phyloP scores from a whole-genome alignment of 2,888 invertebrate genomes.

The Muschampia plurimacula region DNA sequence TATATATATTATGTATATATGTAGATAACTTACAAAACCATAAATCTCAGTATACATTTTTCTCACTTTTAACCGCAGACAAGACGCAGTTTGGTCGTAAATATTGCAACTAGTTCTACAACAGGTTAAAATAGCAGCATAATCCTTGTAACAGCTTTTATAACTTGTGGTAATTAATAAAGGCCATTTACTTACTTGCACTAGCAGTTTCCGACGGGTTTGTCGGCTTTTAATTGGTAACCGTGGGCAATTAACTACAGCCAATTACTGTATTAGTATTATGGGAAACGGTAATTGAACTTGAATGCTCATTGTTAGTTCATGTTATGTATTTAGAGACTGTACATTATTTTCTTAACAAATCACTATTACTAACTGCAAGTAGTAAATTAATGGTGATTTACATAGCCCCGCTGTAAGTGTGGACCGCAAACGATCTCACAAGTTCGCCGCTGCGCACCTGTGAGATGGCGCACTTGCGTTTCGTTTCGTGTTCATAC shows the following conservation, averaged over 20 bases:
- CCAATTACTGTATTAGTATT: conserved; percentile 19
- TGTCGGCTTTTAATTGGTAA: conserved; percentile 24
- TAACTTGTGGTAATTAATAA: conserved; percentile 15
- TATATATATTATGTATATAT: too few species aligned
- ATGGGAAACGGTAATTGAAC: background rate
- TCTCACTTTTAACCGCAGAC: background rate
- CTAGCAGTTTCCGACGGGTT: conserved; percentile 16
- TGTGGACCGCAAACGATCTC: too few species aligned
- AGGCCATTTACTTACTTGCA: conserved; percentile 11
- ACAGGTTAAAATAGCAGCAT: conserved; percentile 6
- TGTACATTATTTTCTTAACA: background rate
- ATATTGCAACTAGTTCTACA: background rate
- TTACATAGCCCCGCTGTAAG: too few species aligned
- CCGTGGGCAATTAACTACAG: conserved; percentile 6
- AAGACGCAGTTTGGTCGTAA: background rate
- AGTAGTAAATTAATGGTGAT: too few species aligned
- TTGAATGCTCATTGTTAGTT: background rate
- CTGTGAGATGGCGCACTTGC: too few species aligned
- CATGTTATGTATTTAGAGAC: background rate
- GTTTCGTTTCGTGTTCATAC: too few species aligned
- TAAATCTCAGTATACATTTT: background rate
- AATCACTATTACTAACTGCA: too few species aligned
- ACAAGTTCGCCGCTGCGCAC: too few species aligned
- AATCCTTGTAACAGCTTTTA: conserved; percentile 9
- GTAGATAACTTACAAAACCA: too few species aligned